Conservation (phyloP, 2,888 invertebrate species). For the Ceraclea dissimilis region DNA sequence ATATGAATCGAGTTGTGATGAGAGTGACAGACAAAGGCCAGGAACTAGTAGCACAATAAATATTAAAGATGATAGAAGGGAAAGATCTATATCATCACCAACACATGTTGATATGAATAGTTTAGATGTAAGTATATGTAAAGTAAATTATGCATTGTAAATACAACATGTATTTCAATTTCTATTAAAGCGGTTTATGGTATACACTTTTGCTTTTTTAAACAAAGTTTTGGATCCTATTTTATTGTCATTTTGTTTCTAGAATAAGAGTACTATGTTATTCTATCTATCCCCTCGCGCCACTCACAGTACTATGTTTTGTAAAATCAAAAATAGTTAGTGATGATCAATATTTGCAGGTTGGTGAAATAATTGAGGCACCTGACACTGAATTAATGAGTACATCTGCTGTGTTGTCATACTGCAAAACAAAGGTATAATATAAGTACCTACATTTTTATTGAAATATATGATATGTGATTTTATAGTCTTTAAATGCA, state of each 20-base stretch:
- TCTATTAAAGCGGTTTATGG: too few relatives aligned
- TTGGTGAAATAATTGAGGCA: constrained; percentile 62
- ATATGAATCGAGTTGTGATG: constrained; percentile 2
- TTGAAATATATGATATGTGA: too few relatives aligned
- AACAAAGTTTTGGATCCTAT: too few relatives aligned
- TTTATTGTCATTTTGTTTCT: too few relatives aligned
- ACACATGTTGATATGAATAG: constrained; percentile 42
- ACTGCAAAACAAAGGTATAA: constrained; percentile 67
- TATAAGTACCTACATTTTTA: too few relatives aligned
- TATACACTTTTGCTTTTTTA: too few relatives aligned
- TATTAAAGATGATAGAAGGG: neutral
- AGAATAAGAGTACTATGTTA: too few relatives aligned
- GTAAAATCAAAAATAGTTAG: too few relatives aligned
- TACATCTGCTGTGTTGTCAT: constrained; percentile 70
- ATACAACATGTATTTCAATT: neutral
- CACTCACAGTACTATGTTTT: too few relatives aligned
- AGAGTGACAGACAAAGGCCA: neutral
- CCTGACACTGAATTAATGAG: constrained; percentile 61
- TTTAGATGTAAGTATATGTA: constrained; percentile 41
- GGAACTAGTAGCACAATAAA: neutral
- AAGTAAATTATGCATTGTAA: neutral
- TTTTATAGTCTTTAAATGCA: neutral
- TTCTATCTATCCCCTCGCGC: too few relatives aligned
- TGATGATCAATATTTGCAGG: constrained; percentile 37
- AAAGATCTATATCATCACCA: constrained; percentile 8